Conservation (phyloP, 2,888 invertebrate genomes). For the Miltochrista miniata region DNA sequence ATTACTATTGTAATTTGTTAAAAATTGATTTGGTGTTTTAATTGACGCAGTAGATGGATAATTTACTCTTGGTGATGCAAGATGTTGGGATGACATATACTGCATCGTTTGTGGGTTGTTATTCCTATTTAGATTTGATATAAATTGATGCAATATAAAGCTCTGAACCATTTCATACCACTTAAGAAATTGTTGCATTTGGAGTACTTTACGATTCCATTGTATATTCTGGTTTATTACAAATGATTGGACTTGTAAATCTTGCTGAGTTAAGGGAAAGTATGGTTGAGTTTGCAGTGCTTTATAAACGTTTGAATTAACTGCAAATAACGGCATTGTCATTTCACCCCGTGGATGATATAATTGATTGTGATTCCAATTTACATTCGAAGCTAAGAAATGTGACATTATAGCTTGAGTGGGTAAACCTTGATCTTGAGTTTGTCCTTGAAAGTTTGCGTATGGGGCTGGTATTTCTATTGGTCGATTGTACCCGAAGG, state of each 20-base stretch:
- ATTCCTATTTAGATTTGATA: not conserved
- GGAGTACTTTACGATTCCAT: not conserved
- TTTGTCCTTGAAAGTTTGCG: no score
- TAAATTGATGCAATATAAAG: not conserved
- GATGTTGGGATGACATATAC: no score
- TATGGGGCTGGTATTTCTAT: no score
- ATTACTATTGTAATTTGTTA: not conserved
- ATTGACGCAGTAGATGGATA: no score
- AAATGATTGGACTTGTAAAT: not conserved
- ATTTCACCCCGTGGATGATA: not conserved
- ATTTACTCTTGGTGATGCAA: no score
- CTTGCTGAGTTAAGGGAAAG: not conserved
- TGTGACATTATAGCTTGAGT: not conserved
- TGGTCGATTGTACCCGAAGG: no score
- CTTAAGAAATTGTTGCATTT: not conserved
- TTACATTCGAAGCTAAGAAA: not conserved
- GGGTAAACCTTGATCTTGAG: no score
- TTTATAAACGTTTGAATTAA: not conserved
- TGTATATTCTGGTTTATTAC: not conserved
- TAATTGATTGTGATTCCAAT: not conserved
- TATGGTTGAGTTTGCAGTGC: not conserved
- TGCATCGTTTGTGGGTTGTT: not conserved
- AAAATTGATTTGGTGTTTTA: no score
- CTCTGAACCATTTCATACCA: not conserved
- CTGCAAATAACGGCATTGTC: not conserved